Base-by-base conservation (phyloP, 2,797 vertebrate species). In the Vireo griseus region DNA sequence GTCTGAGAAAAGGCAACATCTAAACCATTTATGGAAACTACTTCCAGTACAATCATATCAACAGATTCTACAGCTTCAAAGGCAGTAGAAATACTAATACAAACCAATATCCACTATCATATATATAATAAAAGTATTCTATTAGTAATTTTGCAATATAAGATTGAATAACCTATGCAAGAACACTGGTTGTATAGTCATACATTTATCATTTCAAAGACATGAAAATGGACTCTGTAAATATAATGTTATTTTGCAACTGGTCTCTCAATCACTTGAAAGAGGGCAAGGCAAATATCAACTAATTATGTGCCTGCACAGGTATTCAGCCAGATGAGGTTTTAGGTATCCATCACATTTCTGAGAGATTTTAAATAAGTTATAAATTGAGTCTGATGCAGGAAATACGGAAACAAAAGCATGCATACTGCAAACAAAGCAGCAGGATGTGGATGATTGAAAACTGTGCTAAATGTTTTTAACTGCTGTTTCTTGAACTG, bases 241-340 rank as follows among this genome's bases (percentile, higher is more conserved):
- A 51, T 86, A 95, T 62, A 77, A 90, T n/a, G 39, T 61, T 81
- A 79, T 90, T 87, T 93, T 90, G n/a, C 40, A 94, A 67, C 37
- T 76, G 50, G 51, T 45, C 51, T 93, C 83, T 79, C 74, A 62
- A 52, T 82, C 54, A 79, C 29, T 81, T 75, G 35, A 17, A 91
- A 91, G 62, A 59, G 4, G 25, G 52, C 2, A 8, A 88, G 21
- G 51, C 48, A 92, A 84, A 45, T 24, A 48, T 10, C 4, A 1
- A 59, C 68, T 68, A 93, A 86, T 78, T 72, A 88, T 29, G 66
- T 33, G 40, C 10, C 80, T 55, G 51, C 17, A 69, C 17, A 31
- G 69, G 39, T 52, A 84, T 31, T 71, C 40, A 78, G 58, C 6
- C 54, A 88, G 69, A 57, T 86, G 90, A 88, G 19, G 12, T 58